A percentile compares a stretch with the other conserved stretches of the same genome.
Conservation (phyloP, 1,140 invertebrate genomes). For the Druon quercuslanigerum region DNA sequence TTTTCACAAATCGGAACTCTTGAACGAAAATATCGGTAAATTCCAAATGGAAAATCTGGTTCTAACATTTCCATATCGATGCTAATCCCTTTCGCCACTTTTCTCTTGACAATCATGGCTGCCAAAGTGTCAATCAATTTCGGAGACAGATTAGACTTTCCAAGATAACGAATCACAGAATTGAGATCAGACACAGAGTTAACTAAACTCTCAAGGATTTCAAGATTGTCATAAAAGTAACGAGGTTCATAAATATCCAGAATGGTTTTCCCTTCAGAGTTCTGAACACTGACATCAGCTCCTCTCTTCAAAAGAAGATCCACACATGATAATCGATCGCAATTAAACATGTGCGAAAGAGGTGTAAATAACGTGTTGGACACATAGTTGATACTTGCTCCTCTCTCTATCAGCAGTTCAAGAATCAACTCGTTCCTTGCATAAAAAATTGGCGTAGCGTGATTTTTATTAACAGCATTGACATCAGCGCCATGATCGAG, state of each 20-base stretch:
- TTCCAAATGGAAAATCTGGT: background rate
- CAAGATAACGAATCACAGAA: background rate
- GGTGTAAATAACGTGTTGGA: no score
- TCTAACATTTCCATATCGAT: background rate
- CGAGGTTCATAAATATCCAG: no score
- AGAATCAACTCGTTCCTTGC: no score
- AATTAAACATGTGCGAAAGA: no score
- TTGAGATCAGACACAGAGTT: background rate
- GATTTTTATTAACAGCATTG: no score
- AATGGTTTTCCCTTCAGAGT: background rate
- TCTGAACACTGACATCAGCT: background rate
- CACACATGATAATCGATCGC: background rate
- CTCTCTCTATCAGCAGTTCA: no score
- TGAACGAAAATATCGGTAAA: background rate
- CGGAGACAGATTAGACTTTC: background rate
- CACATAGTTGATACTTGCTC: no score
- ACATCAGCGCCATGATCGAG: no score
- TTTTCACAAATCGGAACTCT: background rate
- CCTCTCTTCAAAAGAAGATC: background rate
- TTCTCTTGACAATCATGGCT: background rate
- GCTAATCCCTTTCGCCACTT: background rate
- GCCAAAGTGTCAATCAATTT: background rate
- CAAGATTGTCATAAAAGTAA: background rate
- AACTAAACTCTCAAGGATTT: background rate
- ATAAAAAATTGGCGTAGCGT: no score